Evolutionary conservation across 1,140 invertebrate genomes (phyloP), one percentile per base, ranked within the genome.

Genomic region (Telenomus remus): DNA sequence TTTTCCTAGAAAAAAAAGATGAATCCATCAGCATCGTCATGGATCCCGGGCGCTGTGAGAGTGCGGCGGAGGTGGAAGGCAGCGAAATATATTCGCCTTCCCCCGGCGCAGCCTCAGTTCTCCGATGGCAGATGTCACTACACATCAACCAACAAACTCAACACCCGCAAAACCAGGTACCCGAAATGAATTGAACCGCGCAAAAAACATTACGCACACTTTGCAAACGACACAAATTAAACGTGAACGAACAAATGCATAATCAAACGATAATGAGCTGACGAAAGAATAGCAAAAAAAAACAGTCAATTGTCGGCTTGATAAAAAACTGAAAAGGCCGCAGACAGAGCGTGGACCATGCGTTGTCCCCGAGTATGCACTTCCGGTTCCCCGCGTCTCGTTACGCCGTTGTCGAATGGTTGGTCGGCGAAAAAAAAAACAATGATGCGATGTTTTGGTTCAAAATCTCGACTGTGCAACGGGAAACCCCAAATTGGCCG

Each of bases 1-100:
- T 99, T 95, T 99, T 99, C 91, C 97, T 79, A 75, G 71, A 79
- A 86, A 91, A 89, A 90, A 92, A 85, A 90, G 84, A 84, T 79
- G 82, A 83, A 80, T 81, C 80, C 82, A 63, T 85, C 80, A 83
- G 78, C 80, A 79, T 79, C 71, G 75, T 68, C 70, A 72, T 80
- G 76, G 61, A 68, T 65, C 69, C 49, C 76, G 56, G 76, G 63
- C 42, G 76, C 12, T 71, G 55, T 50, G 72, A 77, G 78, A 76
- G 75, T 68, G 59, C 75, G 78, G 64, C 68, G 78, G 76, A 80
- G 59, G 78, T 77, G 80, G 80, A 82, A 79, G 79, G 13, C 47
- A 35, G 64, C 60, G 76, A 80, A 83, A 82, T 74, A 82, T 27
- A 27, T 81, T 76, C 78, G 51, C 71, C 50, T 76, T 78, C 59